These are phyloP conservation scores for Hylaeus volcanicus DNA, from an alignment of 1,140 invertebrate genomes.

Conservation along the genomic window DNA sequence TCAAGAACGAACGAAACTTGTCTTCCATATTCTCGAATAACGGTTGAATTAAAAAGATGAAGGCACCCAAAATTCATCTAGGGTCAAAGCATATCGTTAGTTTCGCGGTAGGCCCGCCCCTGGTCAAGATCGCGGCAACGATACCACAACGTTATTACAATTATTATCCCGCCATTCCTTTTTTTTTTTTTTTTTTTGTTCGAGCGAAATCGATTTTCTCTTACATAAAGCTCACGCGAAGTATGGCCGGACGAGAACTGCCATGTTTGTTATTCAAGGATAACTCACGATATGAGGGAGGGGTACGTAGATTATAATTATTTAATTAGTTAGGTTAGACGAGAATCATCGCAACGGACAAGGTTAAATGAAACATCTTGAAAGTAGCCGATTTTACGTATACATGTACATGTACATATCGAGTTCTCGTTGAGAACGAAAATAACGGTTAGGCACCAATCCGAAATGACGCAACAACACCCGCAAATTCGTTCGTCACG, in stretches of 20 bases:
- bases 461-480: slow-evolving; percentile 24
- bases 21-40: no score
- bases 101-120: no score
- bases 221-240: slow-evolving; percentile 1
- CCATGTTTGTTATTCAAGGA: background rate
- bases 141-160: no score
- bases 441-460: slow-evolving; percentile 25
- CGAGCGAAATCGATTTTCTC: slow-evolving; percentile 1
- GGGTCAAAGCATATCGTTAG: no score
- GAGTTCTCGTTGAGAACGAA: background rate
- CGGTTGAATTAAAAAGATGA: no score
- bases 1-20: no score
- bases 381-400: background rate
- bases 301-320: background rate
- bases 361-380: slow-evolving; percentile 20
- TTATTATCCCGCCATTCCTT: no score
- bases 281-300: no score
- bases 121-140: no score
- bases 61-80: no score
- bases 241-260: background rate
- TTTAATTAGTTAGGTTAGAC: no score
- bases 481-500: slow-evolving; percentile 33
- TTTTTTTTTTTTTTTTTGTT: background rate
- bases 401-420: background rate
- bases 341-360: no score